A percentile compares a stretch with the other conserved stretches of the same genome.
phyloP scores from a whole-genome alignment of 2,888 invertebrate species.

The Acanthosoma haemorrhoidale region DNA sequence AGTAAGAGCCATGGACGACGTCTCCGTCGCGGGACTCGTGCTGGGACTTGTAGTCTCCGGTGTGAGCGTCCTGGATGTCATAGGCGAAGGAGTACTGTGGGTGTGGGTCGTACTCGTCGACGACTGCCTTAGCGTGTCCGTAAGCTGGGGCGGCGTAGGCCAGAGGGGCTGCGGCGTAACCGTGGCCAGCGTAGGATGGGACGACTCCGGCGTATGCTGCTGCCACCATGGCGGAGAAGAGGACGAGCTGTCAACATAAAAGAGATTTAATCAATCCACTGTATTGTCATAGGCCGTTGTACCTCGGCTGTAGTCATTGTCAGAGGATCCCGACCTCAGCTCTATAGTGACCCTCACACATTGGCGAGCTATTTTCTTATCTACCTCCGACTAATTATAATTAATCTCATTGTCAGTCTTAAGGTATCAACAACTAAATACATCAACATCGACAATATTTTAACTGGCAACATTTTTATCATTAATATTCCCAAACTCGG shows the following conservation, averaged over 20 bases:
- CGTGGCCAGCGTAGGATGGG: conserved; percentile 41
- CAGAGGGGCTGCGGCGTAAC: conserved; percentile 44
- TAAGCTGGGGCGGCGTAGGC: conserved; percentile 48
- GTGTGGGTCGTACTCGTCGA: conserved; percentile 43
- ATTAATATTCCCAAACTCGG: no score
- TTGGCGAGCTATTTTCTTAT: no score
- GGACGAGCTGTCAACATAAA: conserved; percentile 37
- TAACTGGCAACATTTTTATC: no score
- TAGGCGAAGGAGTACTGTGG: conserved; percentile 42
- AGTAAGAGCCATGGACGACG: conserved; percentile 42
- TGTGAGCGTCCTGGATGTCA: conserved; percentile 42
- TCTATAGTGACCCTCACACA: no score
- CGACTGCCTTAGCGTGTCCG: conserved; percentile 42
- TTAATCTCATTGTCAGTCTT: no score
- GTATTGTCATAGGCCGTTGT: neutral
- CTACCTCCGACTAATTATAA: no score
- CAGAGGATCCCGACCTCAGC: neutral
- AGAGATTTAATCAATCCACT: conserved; percentile 23
- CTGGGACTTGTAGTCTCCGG: conserved; percentile 43
- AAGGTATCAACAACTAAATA: no score
- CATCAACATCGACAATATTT: no score
- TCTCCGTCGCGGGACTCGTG: conserved; percentile 41
- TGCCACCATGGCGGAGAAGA: conserved; percentile 42
- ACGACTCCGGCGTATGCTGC: conserved; percentile 43
- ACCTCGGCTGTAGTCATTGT: neutral